Evolutionary conservation across 2,888 invertebrate genomes (phyloP).

Genomic region (Mythimna impura): DNA sequence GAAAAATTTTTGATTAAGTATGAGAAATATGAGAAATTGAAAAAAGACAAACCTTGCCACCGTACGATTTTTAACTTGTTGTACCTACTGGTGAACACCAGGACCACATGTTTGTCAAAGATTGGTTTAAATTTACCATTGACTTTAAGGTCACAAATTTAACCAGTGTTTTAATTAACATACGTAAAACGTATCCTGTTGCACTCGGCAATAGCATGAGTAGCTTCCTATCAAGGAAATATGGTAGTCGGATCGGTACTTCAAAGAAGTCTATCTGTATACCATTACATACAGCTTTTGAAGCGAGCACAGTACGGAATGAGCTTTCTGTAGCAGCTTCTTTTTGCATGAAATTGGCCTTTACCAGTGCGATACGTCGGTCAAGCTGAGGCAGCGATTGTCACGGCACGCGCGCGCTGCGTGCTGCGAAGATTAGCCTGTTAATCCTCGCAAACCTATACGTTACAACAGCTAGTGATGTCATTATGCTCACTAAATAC

Average conservation of each 20-base stretch:
- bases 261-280: neutral
- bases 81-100: too few relatives aligned
- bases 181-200: neutral
- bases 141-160: neutral
- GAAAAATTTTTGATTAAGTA: too few relatives aligned
- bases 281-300: neutral
- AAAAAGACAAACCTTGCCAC: too few relatives aligned
- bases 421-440: conserved; percentile 15
- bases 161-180: neutral
- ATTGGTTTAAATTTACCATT: too few relatives aligned
- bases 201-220: neutral
- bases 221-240: neutral
- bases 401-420: neutral
- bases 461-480: conserved; percentile 11
- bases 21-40: too few relatives aligned
- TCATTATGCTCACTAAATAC: conserved; percentile 7
- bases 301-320: neutral
- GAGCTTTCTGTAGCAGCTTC: neutral
- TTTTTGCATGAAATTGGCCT: neutral
- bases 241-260: too few relatives aligned
- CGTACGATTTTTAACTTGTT: too few relatives aligned
- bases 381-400: neutral
- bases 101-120: neutral
- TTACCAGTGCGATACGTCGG: conserved; percentile 1
- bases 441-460: conserved; percentile 17